phyloP scores from a whole-genome alignment of 2,888 invertebrate species.

The Nycteola revayana region DNA sequence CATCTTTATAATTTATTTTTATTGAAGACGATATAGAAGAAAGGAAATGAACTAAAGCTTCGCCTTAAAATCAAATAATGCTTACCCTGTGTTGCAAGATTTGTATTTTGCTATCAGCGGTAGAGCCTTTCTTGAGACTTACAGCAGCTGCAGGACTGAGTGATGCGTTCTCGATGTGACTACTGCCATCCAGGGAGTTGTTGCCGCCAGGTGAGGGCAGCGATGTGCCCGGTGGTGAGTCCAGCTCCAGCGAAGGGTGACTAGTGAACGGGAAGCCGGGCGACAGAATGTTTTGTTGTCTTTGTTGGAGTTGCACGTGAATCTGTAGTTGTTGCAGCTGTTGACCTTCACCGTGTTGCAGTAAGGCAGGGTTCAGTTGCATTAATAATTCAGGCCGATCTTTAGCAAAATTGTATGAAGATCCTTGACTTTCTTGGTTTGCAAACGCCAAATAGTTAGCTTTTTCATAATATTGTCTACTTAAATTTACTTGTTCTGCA shows the following conservation, averaged over 20 bases:
- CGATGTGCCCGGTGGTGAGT: constrained; percentile 88
- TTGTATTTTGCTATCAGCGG: constrained; percentile 83
- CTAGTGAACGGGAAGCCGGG: constrained; percentile 84
- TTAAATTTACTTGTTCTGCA: constrained; percentile 87
- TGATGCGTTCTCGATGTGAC: constrained; percentile 81
- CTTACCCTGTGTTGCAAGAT: constrained; percentile 95
- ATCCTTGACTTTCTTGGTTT: constrained; percentile 69
- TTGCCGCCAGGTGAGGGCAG: constrained; percentile 90
- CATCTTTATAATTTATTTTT: constrained; percentile 38
- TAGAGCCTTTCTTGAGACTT: constrained; percentile 84
- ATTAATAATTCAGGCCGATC: constrained; percentile 83
- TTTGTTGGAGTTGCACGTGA: constrained; percentile 87
- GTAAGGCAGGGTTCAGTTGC: constrained; percentile 80
- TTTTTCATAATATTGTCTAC: constrained; percentile 80
- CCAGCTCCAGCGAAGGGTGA: constrained; percentile 87
- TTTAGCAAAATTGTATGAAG: constrained; percentile 83
- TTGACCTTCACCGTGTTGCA: constrained; percentile 81
- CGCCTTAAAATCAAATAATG: constrained; percentile 83
- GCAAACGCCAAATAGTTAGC: constrained; percentile 73
- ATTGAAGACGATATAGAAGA: constrained; percentile 54
- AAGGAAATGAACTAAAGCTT: constrained; percentile 72
- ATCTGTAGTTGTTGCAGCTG: constrained; percentile 86
- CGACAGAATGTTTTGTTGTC: constrained; percentile 81
- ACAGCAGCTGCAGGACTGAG: constrained; percentile 86
- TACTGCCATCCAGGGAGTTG: constrained; percentile 85